Evolutionary conservation across 2,888 invertebrate genomes (phyloP).

Genomic region (Amphimallon solstitiale): DNA sequence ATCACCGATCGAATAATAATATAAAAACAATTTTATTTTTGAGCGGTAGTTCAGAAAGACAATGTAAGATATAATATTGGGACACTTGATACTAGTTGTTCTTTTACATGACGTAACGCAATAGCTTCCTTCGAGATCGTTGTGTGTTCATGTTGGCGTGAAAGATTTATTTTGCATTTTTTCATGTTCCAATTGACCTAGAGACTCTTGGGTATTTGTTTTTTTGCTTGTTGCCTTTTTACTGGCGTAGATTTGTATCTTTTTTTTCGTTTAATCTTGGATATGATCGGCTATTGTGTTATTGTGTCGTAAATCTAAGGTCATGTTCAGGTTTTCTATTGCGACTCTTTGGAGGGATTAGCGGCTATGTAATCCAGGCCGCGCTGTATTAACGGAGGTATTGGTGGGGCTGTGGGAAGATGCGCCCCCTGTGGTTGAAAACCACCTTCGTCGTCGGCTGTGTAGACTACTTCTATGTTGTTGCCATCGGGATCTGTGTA

Average conservation of each 20-base stretch:
- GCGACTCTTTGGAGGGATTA: slow-evolving; percentile 64
- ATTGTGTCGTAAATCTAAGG: slow-evolving; percentile 25
- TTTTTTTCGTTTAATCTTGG: not conserved
- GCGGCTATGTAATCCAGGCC: slow-evolving; percentile 77
- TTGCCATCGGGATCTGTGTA: slow-evolving; percentile 79
- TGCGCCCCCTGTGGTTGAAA: slow-evolving; percentile 72
- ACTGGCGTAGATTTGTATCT: too few relatives aligned
- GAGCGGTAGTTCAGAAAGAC: slow-evolving; percentile 13
- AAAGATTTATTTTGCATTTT: not conserved
- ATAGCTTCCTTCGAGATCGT: slow-evolving; percentile 26
- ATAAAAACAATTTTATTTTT: slow-evolving; percentile 17
- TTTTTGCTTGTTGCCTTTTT: too few relatives aligned
- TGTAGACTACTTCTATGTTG: slow-evolving; percentile 74
- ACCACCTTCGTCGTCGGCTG: slow-evolving; percentile 78
- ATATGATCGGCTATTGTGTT: slow-evolving; percentile 13
- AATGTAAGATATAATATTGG: slow-evolving; percentile 6
- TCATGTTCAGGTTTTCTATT: slow-evolving; percentile 25
- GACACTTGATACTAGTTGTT: slow-evolving; percentile 4
- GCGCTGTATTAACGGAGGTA: slow-evolving; percentile 78
- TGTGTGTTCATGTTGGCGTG: not conserved
- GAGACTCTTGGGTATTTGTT: not conserved
- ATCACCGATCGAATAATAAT: not conserved
- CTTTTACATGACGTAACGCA: slow-evolving; percentile 1
- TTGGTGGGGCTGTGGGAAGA: slow-evolving; percentile 80
- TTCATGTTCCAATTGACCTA: not conserved